Conservation (phyloP, 2,888 invertebrate species). For the Tetrapedia diversipes region DNA sequence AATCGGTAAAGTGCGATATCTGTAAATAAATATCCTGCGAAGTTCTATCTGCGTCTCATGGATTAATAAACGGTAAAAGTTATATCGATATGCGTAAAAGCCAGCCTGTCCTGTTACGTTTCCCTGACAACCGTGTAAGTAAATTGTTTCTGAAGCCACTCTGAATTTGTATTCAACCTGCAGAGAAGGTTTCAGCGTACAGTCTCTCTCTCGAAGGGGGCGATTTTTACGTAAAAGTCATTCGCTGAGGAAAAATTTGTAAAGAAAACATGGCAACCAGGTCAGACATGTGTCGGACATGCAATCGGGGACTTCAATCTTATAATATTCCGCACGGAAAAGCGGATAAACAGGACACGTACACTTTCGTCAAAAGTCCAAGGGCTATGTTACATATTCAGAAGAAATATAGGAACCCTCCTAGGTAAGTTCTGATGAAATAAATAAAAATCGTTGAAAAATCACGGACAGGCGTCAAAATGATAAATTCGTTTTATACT, state of each 20-base stretch:
- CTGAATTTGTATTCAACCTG: constrained; percentile 3
- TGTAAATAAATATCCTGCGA: not conserved
- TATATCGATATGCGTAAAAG: constrained; percentile 53
- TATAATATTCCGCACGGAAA: constrained; percentile 72
- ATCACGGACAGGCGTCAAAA: not conserved
- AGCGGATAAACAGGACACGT: constrained; percentile 68
- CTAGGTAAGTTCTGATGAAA: constrained; percentile 52
- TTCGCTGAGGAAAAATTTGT: not conserved
- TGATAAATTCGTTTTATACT: too few species aligned
- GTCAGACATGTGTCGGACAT: constrained; percentile 77
- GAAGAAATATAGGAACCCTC: constrained; percentile 68
- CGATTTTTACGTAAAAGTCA: not conserved
- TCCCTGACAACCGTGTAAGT: constrained; percentile 65
- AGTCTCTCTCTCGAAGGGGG: not conserved
- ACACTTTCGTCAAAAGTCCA: constrained; percentile 78
- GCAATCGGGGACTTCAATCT: constrained; percentile 74
- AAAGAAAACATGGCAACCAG: constrained; percentile 72
- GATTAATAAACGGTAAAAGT: constrained; percentile 13
- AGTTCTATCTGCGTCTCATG: not conserved
- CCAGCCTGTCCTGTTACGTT: constrained; percentile 65
- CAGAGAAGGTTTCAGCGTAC: not conserved
- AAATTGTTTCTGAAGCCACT: constrained; percentile 17
- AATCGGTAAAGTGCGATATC: not conserved
- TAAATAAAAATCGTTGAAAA: not conserved
- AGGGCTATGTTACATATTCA: constrained; percentile 76